Evolutionary conservation across 1,140 invertebrate species (phyloP), one percentile per base, ranked within the genome.

Genomic region (Aethina tumida): DNA sequence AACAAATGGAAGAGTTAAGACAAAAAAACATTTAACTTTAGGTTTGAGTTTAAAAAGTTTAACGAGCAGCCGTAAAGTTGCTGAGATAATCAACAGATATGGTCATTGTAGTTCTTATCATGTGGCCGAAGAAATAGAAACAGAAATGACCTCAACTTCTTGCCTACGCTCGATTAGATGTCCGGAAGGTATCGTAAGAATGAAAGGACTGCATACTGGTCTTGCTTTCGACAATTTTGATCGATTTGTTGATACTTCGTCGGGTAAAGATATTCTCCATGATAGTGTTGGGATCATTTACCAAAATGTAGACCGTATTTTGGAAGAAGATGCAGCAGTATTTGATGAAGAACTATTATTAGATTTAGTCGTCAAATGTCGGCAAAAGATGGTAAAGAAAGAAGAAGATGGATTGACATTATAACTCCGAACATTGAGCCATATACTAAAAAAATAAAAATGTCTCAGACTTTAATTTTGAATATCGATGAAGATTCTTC

Each of bases 151-250:
- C n/a, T 39, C 10, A 27, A 36, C 49, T 2, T 47, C 40, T 1
- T 8, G 40, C 7, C 0, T 40, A 35, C 3, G 24, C 5, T 39
- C 42, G 1, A 25, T 15, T 14, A 5, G 52, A 13, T 45, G 47
- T 44, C 55, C 60, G 10, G 9, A 35, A 13, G 46, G 39, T 5
- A 58, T 60, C 35, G 13, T 2, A 29, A 17, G n/a, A 24, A 12
- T 9, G 24, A 27, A 40, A 16, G 15, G 40, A 13, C 25, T 42
- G n/a, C 39, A 26, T 30, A 66, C 62, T 22, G 34, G 50, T 32
- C 45, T 66, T 24, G 64, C 60, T 1, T 68, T 51, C 33, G 64
- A 67, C 39, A 67, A 66, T 52, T 68, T 56, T 36, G 63, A 67
- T 48, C 42, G 62, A 1, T 63, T 49, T 34, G 60, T 60, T 12